A percentile compares a stretch with the other conserved stretches of the same genome.
Evolutionary conservation across 2,797 vertebrate species (phyloP).

Genomic region (Sebastes reedi): DNA sequence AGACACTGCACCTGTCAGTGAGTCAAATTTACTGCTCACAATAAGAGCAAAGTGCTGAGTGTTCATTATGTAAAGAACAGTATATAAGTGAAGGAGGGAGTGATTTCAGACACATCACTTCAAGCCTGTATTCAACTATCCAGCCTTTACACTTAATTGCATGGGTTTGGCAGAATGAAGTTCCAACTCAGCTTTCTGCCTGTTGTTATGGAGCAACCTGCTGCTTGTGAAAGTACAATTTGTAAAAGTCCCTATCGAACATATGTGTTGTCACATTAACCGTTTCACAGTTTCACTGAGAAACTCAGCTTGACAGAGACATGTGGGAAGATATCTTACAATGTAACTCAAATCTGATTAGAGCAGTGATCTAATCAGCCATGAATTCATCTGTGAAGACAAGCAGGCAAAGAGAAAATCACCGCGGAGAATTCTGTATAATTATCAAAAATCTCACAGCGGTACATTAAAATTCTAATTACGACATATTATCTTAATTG

Average conservation of each 20-base stretch:
- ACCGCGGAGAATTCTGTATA: conserved; percentile 79
- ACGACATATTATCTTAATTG: conserved; percentile 86
- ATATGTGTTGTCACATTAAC: conserved; percentile 52
- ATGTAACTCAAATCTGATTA: conserved; percentile 81
- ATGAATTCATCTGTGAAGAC: conserved; percentile 81
- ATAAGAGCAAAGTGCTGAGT: background rate
- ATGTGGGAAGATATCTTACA: conserved; percentile 68
- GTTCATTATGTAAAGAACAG: conserved; percentile 18
- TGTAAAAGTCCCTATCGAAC: conserved; percentile 33
- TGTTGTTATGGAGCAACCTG: conserved; percentile 27
- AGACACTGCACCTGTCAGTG: background rate
- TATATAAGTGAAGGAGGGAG: background rate
- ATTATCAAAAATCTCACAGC: conserved; percentile 85
- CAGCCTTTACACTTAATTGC: conserved; percentile 37
- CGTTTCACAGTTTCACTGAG: conserved; percentile 52
- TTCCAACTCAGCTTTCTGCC: conserved; percentile 19
- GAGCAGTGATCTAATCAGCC: conserved; percentile 81
- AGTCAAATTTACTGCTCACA: background rate
- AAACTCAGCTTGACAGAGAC: conserved; percentile 70
- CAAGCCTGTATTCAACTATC: conserved; percentile 18
- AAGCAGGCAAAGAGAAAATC: conserved; percentile 76
- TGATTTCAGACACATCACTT: conserved; percentile 26
- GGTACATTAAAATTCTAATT: conserved; percentile 85
- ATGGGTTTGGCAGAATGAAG: conserved; percentile 2
- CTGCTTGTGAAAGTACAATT: conserved; percentile 30